Conservation (phyloP, 2,113 vertebrate genomes). For the Brachypodius melanocephalos region DNA sequence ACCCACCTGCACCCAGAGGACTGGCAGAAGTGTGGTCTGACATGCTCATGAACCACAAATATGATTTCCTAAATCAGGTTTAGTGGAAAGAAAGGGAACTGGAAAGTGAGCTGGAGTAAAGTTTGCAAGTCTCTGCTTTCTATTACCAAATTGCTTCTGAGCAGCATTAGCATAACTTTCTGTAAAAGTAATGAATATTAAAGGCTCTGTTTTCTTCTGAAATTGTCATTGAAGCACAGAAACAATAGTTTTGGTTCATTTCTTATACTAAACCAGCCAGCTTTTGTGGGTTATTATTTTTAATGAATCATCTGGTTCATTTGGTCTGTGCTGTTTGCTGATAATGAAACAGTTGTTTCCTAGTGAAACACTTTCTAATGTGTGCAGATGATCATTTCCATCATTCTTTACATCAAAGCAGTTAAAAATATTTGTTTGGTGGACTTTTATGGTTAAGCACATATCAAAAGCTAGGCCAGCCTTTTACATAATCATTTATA, state of each 20-base stretch:
- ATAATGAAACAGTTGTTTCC: background rate
- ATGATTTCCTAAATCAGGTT: background rate
- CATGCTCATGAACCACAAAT: background rate
- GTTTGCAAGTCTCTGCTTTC: background rate
- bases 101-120: background rate
- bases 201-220: background rate
- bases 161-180: background rate
- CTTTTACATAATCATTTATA: background rate
- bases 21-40: background rate
- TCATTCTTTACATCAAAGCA: constrained; percentile 17
- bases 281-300: background rate
- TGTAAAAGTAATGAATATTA: background rate
- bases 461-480: background rate
- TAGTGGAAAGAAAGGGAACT: background rate
- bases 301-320: background rate
- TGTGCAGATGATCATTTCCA: background rate
- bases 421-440: constrained; percentile 4
- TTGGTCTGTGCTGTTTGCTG: background rate
- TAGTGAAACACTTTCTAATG: background rate
- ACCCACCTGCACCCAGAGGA: background rate
- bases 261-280: background rate
- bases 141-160: background rate
- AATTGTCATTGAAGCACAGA: background rate
- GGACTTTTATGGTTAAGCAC: background rate
- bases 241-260: background rate